A percentile compares a stretch with the other conserved stretches of the same genome.
Conservation (phyloP, 1,140 invertebrate species). For the Brachionus calyciflorus region DNA sequence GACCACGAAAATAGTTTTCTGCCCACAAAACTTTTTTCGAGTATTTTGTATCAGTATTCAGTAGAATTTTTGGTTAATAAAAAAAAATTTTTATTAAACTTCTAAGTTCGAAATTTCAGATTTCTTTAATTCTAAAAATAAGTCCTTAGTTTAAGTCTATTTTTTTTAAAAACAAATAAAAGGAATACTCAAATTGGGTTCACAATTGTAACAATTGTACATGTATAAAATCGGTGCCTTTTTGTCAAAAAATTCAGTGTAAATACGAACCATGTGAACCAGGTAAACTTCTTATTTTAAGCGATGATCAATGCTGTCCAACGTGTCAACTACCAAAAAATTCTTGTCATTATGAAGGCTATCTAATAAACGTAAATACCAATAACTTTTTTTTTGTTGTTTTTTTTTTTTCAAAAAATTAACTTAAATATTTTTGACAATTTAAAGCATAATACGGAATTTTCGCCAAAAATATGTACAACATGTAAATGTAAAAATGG, state of each 20-base stretch:
- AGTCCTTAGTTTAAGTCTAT: not conserved
- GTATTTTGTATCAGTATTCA: too few species aligned
- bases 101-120: not conserved
- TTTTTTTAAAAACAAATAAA: not conserved
- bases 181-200: constrained; percentile 40
- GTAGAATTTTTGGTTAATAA: too few species aligned
- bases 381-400: not conserved
- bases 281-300: constrained; percentile 13
- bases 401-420: not conserved
- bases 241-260: constrained; percentile 43
- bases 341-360: constrained; percentile 7
- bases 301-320: constrained; percentile 22
- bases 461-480: constrained; percentile 27
- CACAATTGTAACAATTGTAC: constrained; percentile 28
- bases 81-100: too few species aligned
- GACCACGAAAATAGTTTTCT: too few species aligned
- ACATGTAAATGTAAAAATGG: constrained; percentile 37
- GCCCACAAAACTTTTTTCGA: too few species aligned
- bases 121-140: not conserved
- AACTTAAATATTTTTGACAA: not conserved
- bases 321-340: constrained; percentile 20
- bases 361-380: constrained; percentile 35
- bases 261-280: constrained; percentile 33
- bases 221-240: constrained; percentile 36
- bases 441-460: constrained; percentile 31